phyloP scores from a whole-genome alignment of 2,113 vertebrate genomes.

The Percopsis transmontana region DNA sequence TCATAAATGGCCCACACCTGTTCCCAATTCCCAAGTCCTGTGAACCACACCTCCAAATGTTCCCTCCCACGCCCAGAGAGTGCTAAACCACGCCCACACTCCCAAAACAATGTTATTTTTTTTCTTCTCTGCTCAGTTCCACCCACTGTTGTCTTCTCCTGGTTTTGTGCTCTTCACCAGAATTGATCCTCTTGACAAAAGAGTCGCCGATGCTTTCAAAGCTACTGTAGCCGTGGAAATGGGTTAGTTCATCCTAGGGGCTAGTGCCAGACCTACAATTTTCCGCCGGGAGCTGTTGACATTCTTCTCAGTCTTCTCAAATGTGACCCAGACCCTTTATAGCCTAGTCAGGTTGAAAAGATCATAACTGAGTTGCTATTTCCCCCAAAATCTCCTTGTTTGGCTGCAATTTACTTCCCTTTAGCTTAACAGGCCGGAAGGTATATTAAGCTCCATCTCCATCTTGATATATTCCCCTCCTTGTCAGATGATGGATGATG shows the following conservation, averaged over 20 bases:
- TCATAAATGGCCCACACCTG: too few relatives aligned
- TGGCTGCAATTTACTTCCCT: constrained; percentile 6
- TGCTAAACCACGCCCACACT: too few relatives aligned
- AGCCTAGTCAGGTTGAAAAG: constrained; percentile 30
- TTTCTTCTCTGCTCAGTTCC: constrained; percentile 41
- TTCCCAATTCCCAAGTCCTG: too few relatives aligned
- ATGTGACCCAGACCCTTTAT: constrained; percentile 34
- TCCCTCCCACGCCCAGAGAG: too few relatives aligned
- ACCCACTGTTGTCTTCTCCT: constrained; percentile 49
- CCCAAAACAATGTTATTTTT: constrained; percentile 52
- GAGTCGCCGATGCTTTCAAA: constrained; percentile 52
- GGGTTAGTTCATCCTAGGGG: constrained; percentile 45
- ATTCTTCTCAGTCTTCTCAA: constrained; percentile 24
- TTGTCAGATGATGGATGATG: constrained; percentile 23
- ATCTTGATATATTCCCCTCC: constrained; percentile 17
- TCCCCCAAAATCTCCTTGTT: constrained; percentile 12
- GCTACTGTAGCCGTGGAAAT: constrained; percentile 42
- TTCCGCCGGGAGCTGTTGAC: constrained; percentile 15
- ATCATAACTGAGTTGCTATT: constrained; percentile 31
- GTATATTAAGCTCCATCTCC: constrained; percentile 1
- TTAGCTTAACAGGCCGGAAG: constrained; percentile 6
- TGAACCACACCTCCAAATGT: too few relatives aligned
- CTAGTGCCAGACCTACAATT: constrained; percentile 22
- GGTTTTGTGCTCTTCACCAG: constrained; percentile 47
- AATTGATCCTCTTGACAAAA: constrained; percentile 62